Percentiles rank a stretch among this genome's conserved stretches.
These are phyloP conservation scores for Pelvicachromis taeniatus DNA, from an alignment of 2,113 vertebrate species.

Conservation along the genomic window DNA sequence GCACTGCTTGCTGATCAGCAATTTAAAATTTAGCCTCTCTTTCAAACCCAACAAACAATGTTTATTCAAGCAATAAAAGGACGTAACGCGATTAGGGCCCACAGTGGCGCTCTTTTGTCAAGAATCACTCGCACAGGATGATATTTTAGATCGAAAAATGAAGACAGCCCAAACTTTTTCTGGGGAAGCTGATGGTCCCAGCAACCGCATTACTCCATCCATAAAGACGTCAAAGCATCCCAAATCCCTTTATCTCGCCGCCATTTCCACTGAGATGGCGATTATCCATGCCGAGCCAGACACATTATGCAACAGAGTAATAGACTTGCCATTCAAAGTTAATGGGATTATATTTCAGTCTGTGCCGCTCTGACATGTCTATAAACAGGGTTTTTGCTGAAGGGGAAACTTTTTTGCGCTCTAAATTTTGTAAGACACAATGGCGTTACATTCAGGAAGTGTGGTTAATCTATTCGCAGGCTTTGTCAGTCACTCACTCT, in stretches of 20 bases:
- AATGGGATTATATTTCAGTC: slow-evolving; percentile 66
- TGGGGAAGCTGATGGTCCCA: neutral
- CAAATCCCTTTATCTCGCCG: slow-evolving; percentile 51
- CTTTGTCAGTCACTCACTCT: neutral
- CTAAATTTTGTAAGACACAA: slow-evolving; percentile 4
- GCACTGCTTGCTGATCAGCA: neutral
- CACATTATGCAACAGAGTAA: slow-evolving; percentile 61
- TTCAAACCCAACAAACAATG: neutral
- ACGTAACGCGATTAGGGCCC: neutral
- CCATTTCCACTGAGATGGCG: slow-evolving; percentile 39
- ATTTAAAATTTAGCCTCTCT: neutral
- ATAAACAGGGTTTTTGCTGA: slow-evolving; percentile 31
- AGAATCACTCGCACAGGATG: neutral
- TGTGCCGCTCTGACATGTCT: slow-evolving; percentile 33
- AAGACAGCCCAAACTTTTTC: neutral
- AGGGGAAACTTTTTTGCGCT: neutral
- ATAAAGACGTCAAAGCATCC: slow-evolving; percentile 54
- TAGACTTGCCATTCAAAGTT: slow-evolving; percentile 63
- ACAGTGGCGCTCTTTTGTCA: neutral
- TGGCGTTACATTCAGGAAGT: neutral
- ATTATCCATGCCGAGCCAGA: slow-evolving; percentile 56
- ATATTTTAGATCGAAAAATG: neutral
- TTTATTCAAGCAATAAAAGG: neutral
- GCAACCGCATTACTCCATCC: slow-evolving; percentile 25
- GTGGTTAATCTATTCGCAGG: neutral